phyloP scores from a whole-genome alignment of 1,140 invertebrate species.

The Vollenhovia emeryi region DNA sequence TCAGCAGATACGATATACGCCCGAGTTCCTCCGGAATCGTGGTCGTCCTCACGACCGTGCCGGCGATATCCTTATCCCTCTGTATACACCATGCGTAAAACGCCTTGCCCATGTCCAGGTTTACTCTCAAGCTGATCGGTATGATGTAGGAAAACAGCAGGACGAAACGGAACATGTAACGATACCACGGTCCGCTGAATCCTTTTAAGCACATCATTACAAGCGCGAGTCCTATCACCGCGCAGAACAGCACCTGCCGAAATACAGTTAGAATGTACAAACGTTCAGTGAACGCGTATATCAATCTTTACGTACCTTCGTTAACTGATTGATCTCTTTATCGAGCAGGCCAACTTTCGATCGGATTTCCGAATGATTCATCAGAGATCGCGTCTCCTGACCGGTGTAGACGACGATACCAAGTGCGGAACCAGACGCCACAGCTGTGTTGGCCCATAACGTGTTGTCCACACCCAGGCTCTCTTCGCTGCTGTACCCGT shows the following conservation, averaged over 20 bases:
- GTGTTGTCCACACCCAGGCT: constrained; percentile 98
- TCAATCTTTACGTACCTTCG: constrained; percentile 89
- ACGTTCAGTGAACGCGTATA: constrained; percentile 1
- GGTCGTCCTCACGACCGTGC: constrained; percentile 98
- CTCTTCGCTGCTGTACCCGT: constrained; percentile 89
- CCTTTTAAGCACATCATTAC: constrained; percentile 98
- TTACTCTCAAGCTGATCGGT: constrained; percentile 98
- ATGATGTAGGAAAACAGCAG: constrained; percentile 99
- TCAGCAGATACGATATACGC: constrained; percentile 96
- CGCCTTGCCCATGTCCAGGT: constrained; percentile 99
- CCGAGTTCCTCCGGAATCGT: constrained; percentile 99
- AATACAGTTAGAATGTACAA: constrained; percentile 2
- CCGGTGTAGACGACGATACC: constrained; percentile 99
- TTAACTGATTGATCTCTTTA: constrained; percentile 97
- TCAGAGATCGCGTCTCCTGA: constrained; percentile 97
- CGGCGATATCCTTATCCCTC: constrained; percentile 95
- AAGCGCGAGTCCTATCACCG: constrained; percentile 95
- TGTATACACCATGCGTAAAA: constrained; percentile 99
- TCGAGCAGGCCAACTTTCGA: constrained; percentile 98
- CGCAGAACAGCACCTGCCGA: constrained; percentile 93
- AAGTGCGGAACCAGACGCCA: constrained; percentile 97
- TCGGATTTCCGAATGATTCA: constrained; percentile 98
- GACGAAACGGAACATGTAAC: constrained; percentile 98
- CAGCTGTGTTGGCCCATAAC: constrained; percentile 98
- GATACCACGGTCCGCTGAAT: constrained; percentile 98